Percentiles rank a stretch among this genome's conserved stretches.
phyloP scores from a whole-genome alignment of 2,797 vertebrate species.

The Argentina silus region DNA sequence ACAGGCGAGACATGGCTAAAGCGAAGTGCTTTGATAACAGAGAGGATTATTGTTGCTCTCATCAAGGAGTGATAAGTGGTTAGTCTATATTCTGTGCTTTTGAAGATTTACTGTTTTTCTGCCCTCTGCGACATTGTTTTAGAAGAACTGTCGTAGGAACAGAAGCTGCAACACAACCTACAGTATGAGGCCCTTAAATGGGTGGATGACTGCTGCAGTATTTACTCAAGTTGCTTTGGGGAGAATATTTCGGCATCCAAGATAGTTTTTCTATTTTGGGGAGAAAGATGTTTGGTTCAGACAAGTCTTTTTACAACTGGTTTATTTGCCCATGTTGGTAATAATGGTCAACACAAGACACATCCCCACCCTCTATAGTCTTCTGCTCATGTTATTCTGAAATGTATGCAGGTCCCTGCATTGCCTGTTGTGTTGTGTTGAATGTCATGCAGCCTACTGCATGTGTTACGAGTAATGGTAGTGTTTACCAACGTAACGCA shows the following conservation, averaged over 20 bases:
- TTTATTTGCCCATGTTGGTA: neutral
- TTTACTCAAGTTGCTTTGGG: constrained; percentile 37
- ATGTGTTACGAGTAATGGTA: too few species aligned
- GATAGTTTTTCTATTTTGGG: neutral
- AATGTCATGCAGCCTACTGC: neutral
- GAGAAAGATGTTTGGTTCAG: neutral
- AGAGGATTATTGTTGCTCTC: constrained; percentile 24
- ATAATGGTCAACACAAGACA: neutral
- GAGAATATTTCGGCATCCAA: constrained; percentile 19
- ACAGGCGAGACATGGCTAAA: constrained; percentile 39
- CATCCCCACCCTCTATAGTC: too few species aligned
- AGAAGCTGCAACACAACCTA: constrained; percentile 52
- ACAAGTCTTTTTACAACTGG: neutral
- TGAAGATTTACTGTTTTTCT: constrained; percentile 29
- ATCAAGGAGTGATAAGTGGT: constrained; percentile 52
- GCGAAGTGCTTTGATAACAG: constrained; percentile 42
- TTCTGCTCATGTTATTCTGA: neutral
- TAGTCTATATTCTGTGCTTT: constrained; percentile 14
- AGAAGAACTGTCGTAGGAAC: constrained; percentile 44
- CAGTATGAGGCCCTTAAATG: constrained; percentile 34
- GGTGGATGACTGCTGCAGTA: constrained; percentile 32
- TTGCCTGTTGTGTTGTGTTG: neutral
- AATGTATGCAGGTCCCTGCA: neutral
- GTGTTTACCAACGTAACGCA: too few species aligned
- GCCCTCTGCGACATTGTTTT: constrained; percentile 48